phyloP scores from a whole-genome alignment of 1,140 invertebrate species.

The Onthophagus taurus region DNA sequence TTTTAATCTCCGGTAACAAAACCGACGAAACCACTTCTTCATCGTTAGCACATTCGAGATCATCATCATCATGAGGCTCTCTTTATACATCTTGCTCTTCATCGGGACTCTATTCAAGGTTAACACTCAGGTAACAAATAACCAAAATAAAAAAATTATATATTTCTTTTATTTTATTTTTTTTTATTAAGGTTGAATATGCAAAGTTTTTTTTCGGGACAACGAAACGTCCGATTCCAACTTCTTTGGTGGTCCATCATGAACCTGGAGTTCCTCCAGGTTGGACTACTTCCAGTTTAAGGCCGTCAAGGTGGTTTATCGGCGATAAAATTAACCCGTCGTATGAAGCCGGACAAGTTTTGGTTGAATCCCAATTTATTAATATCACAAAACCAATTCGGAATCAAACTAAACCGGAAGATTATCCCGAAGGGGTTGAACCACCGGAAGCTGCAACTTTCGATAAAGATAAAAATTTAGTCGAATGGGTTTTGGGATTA shows the following conservation, averaged over 20 bases:
- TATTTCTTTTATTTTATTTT: not conserved
- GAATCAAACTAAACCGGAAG: not conserved
- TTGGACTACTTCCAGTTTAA: slow-evolving; percentile 4
- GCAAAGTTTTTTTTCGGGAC: not conserved
- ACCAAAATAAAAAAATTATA: too few relatives aligned
- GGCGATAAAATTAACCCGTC: not conserved
- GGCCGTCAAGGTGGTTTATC: slow-evolving; percentile 11
- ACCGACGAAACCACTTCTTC: too few relatives aligned
- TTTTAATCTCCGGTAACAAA: too few relatives aligned
- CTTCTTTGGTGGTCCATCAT: slow-evolving; percentile 13
- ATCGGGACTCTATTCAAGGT: too few relatives aligned
- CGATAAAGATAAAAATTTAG: slow-evolving; percentile 16
- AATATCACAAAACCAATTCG: slow-evolving; percentile 7
- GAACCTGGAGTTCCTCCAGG: slow-evolving; percentile 19
- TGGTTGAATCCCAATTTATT: slow-evolving; percentile 3
- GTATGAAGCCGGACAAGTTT: slow-evolving; percentile 3
- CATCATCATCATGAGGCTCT: too few relatives aligned
- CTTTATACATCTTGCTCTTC: too few relatives aligned
- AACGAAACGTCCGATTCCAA: slow-evolving; percentile 8
- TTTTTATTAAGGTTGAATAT: not conserved
- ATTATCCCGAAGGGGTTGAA: not conserved
- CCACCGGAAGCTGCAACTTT: too few relatives aligned
- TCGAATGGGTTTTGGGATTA: slow-evolving; percentile 30
- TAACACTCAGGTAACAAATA: too few relatives aligned
- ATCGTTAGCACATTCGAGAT: too few relatives aligned